A percentile compares a stretch with the other conserved stretches of the same genome.
Conservation (phyloP, 2,888 invertebrate genomes). For the Cantharis lateralis region DNA sequence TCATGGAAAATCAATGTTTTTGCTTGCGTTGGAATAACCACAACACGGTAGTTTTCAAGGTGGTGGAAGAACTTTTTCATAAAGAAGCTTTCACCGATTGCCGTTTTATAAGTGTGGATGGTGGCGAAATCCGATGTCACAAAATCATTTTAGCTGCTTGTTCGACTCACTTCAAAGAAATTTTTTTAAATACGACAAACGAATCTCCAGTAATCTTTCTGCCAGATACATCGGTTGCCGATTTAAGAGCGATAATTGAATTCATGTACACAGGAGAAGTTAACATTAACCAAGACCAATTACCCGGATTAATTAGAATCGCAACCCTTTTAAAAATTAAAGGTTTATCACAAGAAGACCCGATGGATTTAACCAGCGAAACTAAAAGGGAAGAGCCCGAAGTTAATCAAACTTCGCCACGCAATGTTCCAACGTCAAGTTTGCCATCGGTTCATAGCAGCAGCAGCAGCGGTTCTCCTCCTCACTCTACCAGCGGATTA, state of each 20-base stretch:
- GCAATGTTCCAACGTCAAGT: constrained; percentile 36
- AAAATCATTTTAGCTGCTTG: constrained; percentile 69
- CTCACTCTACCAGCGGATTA: constrained; percentile 56
- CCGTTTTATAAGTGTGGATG: constrained; percentile 66
- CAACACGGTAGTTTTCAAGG: constrained; percentile 64
- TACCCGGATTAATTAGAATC: constrained; percentile 63
- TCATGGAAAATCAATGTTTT: constrained; percentile 58
- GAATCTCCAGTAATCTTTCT: constrained; percentile 68
- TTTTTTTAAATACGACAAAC: constrained; percentile 64
- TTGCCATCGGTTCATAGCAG: constrained; percentile 50
- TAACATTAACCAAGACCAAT: constrained; percentile 82
- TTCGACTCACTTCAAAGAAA: constrained; percentile 64
- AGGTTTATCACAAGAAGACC: constrained; percentile 62
- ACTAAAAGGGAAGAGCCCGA: background rate
- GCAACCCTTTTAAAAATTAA: constrained; percentile 67
- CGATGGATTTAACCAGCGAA: background rate
- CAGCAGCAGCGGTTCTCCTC: constrained; percentile 57
- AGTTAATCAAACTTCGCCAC: constrained; percentile 35
- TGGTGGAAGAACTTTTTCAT: constrained; percentile 66
- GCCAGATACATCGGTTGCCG: constrained; percentile 76
- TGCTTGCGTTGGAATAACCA: constrained; percentile 74
- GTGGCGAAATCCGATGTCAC: constrained; percentile 66
- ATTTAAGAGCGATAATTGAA: constrained; percentile 86
- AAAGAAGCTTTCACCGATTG: constrained; percentile 71
- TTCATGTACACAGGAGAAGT: constrained; percentile 94